Conservation (phyloP, 2,113 vertebrate species). For the Climacteris rufus region DNA sequence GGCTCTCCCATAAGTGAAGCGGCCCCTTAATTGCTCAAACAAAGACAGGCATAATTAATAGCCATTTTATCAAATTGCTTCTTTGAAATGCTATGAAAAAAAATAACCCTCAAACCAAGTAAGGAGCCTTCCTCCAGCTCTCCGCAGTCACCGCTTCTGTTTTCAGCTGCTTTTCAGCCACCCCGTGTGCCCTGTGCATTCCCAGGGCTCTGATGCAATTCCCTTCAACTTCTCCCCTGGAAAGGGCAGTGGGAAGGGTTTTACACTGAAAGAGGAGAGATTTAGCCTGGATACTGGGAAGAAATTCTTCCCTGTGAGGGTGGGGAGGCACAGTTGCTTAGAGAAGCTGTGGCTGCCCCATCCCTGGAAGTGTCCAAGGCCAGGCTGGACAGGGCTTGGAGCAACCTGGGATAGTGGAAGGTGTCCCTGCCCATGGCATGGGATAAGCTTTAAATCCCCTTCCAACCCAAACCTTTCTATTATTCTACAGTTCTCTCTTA, state of each 20-base stretch:
- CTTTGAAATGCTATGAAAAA: neutral
- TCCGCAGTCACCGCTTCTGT: neutral
- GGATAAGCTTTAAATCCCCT: neutral
- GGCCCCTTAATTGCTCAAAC: conserved; percentile 26
- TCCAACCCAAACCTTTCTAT: neutral
- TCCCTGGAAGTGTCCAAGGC: neutral
- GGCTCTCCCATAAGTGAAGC: conserved; percentile 16
- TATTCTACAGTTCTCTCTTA: neutral
- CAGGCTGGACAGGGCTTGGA: fast-evolving
- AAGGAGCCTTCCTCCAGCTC: neutral
- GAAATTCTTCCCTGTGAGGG: neutral
- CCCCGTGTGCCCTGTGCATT: neutral
- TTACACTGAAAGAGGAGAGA: neutral
- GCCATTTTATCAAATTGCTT: neutral
- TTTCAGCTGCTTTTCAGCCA: neutral
- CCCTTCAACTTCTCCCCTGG: neutral
- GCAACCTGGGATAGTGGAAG: fast-evolving
- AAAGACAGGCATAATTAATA: conserved; percentile 36
- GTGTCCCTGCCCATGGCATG: neutral
- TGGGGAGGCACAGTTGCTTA: neutral
- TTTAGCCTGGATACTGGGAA: neutral
- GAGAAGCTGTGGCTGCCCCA: neutral
- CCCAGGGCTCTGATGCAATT: fast-evolving
- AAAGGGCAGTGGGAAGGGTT: neutral
- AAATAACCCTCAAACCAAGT: neutral